Base-by-base conservation (phyloP, 2,888 invertebrate genomes). In the Eueremaeus valkanovi region DNA sequence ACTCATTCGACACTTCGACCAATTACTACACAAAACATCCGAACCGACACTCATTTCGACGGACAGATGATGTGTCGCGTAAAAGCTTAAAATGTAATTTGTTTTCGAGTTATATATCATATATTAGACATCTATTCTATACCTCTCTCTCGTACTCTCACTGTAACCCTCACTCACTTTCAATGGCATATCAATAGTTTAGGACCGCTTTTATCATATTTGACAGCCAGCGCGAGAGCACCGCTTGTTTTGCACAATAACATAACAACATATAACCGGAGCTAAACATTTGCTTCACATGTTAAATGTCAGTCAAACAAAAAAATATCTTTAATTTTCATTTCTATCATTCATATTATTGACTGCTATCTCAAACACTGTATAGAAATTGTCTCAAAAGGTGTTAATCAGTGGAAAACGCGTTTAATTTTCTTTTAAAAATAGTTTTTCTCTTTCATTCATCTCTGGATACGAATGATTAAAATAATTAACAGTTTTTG, bases 131-230 rank as follows among this genome's bases (percentile, higher is more conserved):
- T 21, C 6, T 36, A 33, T 36, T 11, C 36, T 36, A 21, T 66
- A 16, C 29, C 24, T 61, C 61, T 61, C 61, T 66, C 33, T 5
- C 29, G 29, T 27, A n/a, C n/a, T n/a, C n/a, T n/a, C n/a, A n/a
- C n/a, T n/a, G n/a, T n/a, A n/a, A n/a, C n/a, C n/a, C n/a, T n/a
- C n/a, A n/a, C n/a, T n/a, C n/a, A n/a, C n/a, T n/a, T n/a, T n/a
- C n/a, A n/a, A 61, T 61, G 66, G 66, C n/a, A 40, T 66, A 66
- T 66, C 36, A 66, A 66, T 66, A 66, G 61, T 61, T 55, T 66
- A 66, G 36, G 40, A 21, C 66, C 66, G 66, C 33, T 33, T 36
- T 40, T 36, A 66, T 66, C 36, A 36, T 66, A n/a, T 66, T 66
- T 66, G 66, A 66, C 66, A 66, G 66, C 21, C 36, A 66, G 24